Conservation (phyloP, 2,888 invertebrate species). For the Tuta absoluta region DNA sequence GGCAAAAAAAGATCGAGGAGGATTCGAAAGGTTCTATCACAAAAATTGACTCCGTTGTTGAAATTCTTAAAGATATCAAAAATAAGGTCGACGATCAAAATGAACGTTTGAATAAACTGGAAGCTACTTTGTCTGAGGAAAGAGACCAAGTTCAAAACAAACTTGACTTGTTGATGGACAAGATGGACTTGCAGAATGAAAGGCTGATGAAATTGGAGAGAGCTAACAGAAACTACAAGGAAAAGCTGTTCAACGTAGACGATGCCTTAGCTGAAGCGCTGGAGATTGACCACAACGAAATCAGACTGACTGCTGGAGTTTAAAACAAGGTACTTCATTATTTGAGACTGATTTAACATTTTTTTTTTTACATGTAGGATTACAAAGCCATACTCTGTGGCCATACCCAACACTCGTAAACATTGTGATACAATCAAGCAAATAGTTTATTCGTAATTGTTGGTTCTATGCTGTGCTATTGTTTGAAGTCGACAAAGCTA, state of each 20-base stretch:
- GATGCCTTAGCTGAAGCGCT: slow-evolving; percentile 2
- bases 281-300: not conserved
- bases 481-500: too few relatives aligned
- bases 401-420: too few relatives aligned
- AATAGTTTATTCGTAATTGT: too few relatives aligned
- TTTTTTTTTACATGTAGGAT: too few relatives aligned
- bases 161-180: slow-evolving; percentile 41
- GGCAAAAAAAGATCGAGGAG: slow-evolving; percentile 1
- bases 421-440: too few relatives aligned
- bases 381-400: too few relatives aligned
- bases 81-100: slow-evolving; percentile 38
- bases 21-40: not conserved
- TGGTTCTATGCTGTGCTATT: too few relatives aligned
- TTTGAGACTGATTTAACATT: too few relatives aligned
- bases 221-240: not conserved
- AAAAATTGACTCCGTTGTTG: not conserved
- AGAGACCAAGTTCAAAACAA: slow-evolving; percentile 36
- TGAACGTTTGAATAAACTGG: slow-evolving; percentile 22
- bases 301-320: not conserved
- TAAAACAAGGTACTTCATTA: not conserved
- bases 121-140: slow-evolving; percentile 17
- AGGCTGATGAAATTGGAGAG: slow-evolving; percentile 30
- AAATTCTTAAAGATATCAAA: slow-evolving; percentile 38
- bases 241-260: not conserved
- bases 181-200: slow-evolving; percentile 41